These are phyloP conservation scores for Gopherus evgoodei DNA, from an alignment of 2,113 vertebrate genomes.

Conservation along the genomic window DNA sequence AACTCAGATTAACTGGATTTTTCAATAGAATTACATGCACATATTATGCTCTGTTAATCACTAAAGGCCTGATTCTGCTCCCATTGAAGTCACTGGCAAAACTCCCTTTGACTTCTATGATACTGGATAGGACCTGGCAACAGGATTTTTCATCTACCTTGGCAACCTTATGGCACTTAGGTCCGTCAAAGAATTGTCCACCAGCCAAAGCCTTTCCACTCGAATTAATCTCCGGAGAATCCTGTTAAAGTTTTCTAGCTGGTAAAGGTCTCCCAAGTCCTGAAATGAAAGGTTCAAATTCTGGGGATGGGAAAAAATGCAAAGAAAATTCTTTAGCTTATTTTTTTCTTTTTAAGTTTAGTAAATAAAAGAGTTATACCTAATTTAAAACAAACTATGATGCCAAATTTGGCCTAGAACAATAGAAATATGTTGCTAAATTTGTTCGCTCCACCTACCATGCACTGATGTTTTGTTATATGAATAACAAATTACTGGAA, in stretches of 20 bases:
- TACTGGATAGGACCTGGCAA: background rate
- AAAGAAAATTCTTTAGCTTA: background rate
- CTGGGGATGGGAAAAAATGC: slow-evolving; percentile 72
- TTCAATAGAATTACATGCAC: background rate
- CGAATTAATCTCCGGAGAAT: slow-evolving; percentile 91
- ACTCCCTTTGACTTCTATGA: background rate
- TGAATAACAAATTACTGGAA: background rate
- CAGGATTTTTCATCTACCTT: slow-evolving; percentile 79
- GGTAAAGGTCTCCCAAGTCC: slow-evolving; percentile 90
- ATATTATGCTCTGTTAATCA: background rate
- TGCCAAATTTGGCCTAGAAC: background rate
- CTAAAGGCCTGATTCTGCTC: background rate
- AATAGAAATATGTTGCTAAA: background rate
- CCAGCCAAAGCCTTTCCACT: slow-evolving; percentile 91
- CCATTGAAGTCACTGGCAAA: background rate
- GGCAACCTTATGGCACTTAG: slow-evolving; percentile 92
- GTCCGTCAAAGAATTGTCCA: slow-evolving; percentile 90
- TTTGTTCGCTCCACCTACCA: background rate
- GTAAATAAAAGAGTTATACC: background rate
- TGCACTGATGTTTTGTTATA: background rate
- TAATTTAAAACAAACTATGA: background rate
- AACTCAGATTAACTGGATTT: background rate
- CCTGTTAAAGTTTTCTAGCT: slow-evolving; percentile 88
- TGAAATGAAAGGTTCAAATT: slow-evolving; percentile 95
- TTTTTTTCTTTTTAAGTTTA: background rate